phyloP scores from a whole-genome alignment of 2,797 vertebrate species.

The Arctocebus calabarensis region DNA sequence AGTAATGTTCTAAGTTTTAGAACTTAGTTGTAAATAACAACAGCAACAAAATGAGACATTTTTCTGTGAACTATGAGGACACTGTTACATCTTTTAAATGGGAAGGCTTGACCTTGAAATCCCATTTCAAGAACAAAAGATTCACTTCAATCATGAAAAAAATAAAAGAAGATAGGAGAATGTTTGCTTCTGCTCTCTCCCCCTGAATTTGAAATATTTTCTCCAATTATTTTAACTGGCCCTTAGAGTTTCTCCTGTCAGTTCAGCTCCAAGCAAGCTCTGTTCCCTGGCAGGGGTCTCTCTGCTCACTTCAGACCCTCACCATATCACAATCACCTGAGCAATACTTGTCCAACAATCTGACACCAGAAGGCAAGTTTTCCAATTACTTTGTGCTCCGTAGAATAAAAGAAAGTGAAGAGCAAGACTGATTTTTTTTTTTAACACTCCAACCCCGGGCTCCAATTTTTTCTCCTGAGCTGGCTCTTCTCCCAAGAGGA shows the following conservation, averaged over 20 bases:
- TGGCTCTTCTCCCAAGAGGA: not conserved
- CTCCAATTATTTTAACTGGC: slow-evolving; percentile 40
- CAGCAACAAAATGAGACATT: slow-evolving; percentile 34
- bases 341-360: not conserved
- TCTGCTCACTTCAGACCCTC: not conserved
- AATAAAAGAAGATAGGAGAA: not conserved
- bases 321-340: not conserved
- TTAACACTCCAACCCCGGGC: not conserved
- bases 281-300: not conserved
- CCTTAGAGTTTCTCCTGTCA: not conserved
- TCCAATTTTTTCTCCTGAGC: slow-evolving; percentile 40
- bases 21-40: slow-evolving; percentile 38
- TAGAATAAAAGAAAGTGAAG: not conserved
- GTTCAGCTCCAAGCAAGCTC: not conserved
- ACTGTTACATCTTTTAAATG: slow-evolving; percentile 27
- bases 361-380: not conserved
- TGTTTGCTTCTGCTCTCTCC: not conserved
- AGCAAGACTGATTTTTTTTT: slow-evolving; percentile 19
- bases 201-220: not conserved
- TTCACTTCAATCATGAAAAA: slow-evolving; percentile 39
- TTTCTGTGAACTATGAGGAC: slow-evolving; percentile 29
- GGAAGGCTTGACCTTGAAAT: slow-evolving; percentile 64
- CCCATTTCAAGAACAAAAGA: not conserved
- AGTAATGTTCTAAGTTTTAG: not conserved
- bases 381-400: not conserved